Base-by-base conservation (phyloP, 2,797 vertebrate genomes). In the Anguilla obscura region DNA sequence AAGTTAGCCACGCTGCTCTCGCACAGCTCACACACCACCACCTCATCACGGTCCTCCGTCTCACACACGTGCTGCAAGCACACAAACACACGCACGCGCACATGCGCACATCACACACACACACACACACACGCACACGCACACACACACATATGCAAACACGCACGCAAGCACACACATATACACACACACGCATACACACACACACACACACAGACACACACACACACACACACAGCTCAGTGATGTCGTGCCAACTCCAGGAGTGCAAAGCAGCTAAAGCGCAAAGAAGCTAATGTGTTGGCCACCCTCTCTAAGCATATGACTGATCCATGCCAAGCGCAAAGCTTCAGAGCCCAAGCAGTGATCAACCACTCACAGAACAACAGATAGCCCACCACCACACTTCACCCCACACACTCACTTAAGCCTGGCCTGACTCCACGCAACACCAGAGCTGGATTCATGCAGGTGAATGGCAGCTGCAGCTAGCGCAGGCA, bases 1-100 rank as follows among this genome's bases (percentile, higher is more conserved):
- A 99, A 99, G 95, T 97, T 98, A 87, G 97, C 96, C 8, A 99
- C 98, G 0, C 96, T 99, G 90, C 96, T 97, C n/a, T 99, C 98
- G 10, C 98, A 99, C 89, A 99, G 91, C 90, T 99, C 98, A 79
- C 98, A 99, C 56, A 98, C 97, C 30, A 99, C 98, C 86, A 99
- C 97, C 90, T 99, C 98, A 84, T 99, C 98, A 21, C 98, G 96
- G 74, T 99, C 98, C 90, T 99, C 98, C 0, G 98, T 95, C 92
- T 99, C 98, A 71, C 98, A 99, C n/a, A 99, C 98, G 6, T 99
- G 98, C 98, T 99, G 96, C 12, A 27, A 90, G 45, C 92, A 3
- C 80, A 93, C 6, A 52, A 86, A n/a, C 50, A 85, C 9, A 88
- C 63, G 76, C 83, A 36, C 63, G 50, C 48, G 50, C 56, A 50